These are phyloP conservation scores for Gerosis bhagava DNA, from an alignment of 2,888 invertebrate genomes.

Conservation along the genomic window DNA sequence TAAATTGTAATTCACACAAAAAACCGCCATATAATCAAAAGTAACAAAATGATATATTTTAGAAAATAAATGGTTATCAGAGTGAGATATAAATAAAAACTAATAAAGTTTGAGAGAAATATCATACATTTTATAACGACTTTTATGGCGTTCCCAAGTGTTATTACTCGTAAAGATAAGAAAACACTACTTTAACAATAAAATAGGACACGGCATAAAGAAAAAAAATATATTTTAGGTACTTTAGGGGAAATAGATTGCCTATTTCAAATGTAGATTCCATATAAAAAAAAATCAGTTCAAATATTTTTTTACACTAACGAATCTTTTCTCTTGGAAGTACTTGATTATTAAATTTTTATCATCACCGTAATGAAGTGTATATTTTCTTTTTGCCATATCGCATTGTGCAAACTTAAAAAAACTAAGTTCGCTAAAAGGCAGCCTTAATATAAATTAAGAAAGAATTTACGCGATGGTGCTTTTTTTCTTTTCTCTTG, in stretches of 20 bases:
- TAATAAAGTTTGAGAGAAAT: conserved; percentile 2
- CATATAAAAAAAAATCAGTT: background rate
- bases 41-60: conserved; percentile 32
- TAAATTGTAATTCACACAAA: conserved; percentile 13
- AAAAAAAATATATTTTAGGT: conserved; percentile 7
- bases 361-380: background rate
- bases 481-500: no score
- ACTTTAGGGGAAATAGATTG: no score
- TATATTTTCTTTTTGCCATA: conserved; percentile 7
- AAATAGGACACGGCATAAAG: conserved; percentile 25
- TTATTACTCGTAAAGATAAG: conserved; percentile 30
- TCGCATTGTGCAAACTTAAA: conserved; percentile 10
- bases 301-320: background rate
- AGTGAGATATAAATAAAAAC: conserved; percentile 3
- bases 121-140: conserved; percentile 14
- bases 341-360: background rate
- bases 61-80: conserved; percentile 13
- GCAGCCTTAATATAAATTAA: conserved; percentile 4
- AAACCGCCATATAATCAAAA: conserved; percentile 27
- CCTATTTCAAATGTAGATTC: no score
- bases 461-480: conserved; percentile 11
- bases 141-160: conserved; percentile 22
- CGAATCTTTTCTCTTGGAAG: no score
- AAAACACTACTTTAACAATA: conserved; percentile 16
- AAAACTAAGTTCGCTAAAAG: conserved; percentile 6